These are phyloP conservation scores for Hirudinaria manillensis DNA, from an alignment of 2,888 invertebrate species.

Conservation along the genomic window DNA sequence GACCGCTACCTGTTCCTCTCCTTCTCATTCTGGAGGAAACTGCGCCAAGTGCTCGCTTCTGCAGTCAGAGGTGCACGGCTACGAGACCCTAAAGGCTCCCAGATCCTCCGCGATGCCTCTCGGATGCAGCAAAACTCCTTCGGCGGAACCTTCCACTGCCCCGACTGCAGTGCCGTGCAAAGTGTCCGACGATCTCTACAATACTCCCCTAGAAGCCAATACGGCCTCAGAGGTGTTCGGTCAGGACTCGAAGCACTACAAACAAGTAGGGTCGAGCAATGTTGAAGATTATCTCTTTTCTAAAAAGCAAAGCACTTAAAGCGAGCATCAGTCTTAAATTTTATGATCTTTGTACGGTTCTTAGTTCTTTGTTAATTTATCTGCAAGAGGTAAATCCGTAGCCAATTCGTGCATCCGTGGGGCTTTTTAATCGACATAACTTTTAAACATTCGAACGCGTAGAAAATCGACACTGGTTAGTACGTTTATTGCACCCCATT, in stretches of 20 bases:
- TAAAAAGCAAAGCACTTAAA: background rate
- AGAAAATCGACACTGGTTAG: too few relatives aligned
- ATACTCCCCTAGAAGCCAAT: constrained; percentile 20
- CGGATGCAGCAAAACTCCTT: background rate
- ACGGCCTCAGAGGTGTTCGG: constrained; percentile 23
- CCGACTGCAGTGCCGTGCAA: background rate
- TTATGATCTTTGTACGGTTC: background rate
- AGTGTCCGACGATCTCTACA: background rate
- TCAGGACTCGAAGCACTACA: constrained; percentile 1
- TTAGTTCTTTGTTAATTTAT: background rate
- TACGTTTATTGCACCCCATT: too few relatives aligned
- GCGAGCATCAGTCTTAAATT: background rate
- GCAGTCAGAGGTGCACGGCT: background rate
- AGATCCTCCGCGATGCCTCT: background rate
- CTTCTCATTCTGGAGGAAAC: background rate
- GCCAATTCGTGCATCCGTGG: constrained; percentile 1
- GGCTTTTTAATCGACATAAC: too few relatives aligned
- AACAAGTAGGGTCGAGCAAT: background rate
- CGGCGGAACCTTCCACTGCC: background rate
- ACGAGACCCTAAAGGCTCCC: background rate
- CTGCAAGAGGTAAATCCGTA: constrained; percentile 2
- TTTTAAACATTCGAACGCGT: too few relatives aligned
- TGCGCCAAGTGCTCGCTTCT: background rate
- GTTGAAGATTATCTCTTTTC: background rate
- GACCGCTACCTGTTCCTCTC: background rate